Evolutionary conservation across 2,888 invertebrate species (phyloP).

Genomic region (Amphipoea oculea): DNA sequence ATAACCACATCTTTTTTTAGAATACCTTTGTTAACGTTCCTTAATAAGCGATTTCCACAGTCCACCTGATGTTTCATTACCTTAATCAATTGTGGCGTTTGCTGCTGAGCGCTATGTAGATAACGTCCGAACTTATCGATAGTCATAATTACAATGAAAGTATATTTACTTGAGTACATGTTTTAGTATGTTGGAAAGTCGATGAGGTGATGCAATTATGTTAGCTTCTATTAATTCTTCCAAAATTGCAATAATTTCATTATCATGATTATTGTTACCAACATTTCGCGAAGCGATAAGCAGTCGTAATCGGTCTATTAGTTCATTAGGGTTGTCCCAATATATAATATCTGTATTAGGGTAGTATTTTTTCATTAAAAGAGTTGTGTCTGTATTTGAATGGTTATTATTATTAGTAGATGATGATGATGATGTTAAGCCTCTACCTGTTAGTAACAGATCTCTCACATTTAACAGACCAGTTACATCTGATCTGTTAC

Average conservation of each 20-base stretch:
- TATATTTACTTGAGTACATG: too few species aligned
- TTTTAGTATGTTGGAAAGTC: too few species aligned
- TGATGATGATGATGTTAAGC: background rate
- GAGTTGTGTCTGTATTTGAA: slow-evolving; percentile 1
- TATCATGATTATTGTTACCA: background rate
- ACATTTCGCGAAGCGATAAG: slow-evolving; percentile 2
- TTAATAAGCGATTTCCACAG: too few species aligned
- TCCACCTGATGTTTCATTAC: too few species aligned
- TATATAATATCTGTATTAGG: slow-evolving; percentile 1
- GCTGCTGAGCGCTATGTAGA: too few species aligned
- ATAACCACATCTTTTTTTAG: too few species aligned
- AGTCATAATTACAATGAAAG: too few species aligned
- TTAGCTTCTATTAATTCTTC: too few species aligned
- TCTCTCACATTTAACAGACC: background rate
- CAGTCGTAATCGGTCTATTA: slow-evolving; percentile 9
- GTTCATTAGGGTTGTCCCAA: slow-evolving; percentile 13
- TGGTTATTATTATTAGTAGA: background rate
- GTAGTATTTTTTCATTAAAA: slow-evolving; percentile 1
- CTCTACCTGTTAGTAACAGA: slow-evolving; percentile 2
- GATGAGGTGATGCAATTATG: too few species aligned
- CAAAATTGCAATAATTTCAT: background rate
- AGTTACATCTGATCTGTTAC: background rate
- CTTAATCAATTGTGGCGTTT: too few species aligned
- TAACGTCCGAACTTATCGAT: too few species aligned
- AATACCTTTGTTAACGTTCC: too few species aligned